Conservation (phyloP, 30 jellyfish, hydroid and myxozoan genomes). For the Catostylus mosaicus region DNA sequence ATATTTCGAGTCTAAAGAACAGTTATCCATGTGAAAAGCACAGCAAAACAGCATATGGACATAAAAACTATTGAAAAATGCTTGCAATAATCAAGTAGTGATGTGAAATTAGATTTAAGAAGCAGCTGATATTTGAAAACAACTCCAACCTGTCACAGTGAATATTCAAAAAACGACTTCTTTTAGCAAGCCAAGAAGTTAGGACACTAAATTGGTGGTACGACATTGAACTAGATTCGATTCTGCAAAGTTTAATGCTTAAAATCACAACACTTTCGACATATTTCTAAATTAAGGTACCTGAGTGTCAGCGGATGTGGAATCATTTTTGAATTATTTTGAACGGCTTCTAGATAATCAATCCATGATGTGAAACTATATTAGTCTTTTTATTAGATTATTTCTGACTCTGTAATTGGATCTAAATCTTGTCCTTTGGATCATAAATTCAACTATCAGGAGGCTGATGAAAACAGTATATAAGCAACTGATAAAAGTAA, state of each 20-base stretch:
- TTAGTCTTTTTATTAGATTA: too few relatives aligned
- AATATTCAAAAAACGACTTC: not conserved
- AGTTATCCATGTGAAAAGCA: not conserved
- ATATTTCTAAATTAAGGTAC: not conserved
- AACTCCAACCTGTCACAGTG: not conserved
- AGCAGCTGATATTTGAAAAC: not conserved
- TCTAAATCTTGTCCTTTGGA: not conserved
- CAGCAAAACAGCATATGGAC: constrained; percentile 1
- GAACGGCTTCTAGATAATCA: too few relatives aligned
- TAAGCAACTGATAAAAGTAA: not conserved
- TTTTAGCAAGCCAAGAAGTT: not conserved
- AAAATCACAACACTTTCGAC: not conserved
- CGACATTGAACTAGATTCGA: not conserved
- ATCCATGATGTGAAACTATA: too few relatives aligned
- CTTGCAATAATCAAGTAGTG: not conserved
- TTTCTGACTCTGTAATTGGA: too few relatives aligned
- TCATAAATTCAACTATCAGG: not conserved
- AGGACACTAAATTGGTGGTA: not conserved
- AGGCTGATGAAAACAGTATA: not conserved
- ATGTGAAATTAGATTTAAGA: not conserved
- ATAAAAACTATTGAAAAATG: not conserved
- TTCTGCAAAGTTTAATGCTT: not conserved
- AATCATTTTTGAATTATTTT: too few relatives aligned
- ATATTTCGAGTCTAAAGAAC: not conserved
- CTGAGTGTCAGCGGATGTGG: too few relatives aligned